These are phyloP conservation scores for Poecilia picta DNA, from an alignment of 2,797 vertebrate genomes.

Conservation along the genomic window DNA sequence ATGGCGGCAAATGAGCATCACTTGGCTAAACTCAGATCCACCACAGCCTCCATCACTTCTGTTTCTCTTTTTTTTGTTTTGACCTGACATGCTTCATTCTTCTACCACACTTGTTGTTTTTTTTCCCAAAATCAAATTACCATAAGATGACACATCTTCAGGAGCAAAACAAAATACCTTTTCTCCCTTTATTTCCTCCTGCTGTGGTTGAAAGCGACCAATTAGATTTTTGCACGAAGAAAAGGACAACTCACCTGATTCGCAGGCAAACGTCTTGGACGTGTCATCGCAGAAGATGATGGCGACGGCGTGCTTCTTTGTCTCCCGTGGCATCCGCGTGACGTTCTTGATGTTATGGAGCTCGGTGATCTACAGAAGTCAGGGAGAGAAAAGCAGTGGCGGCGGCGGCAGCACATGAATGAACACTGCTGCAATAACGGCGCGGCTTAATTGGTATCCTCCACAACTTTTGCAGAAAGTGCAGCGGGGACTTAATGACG, in stretches of 20 bases:
- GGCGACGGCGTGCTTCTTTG: slow-evolving; percentile 97
- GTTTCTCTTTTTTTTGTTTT: slow-evolving; percentile 39
- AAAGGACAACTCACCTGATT: slow-evolving; percentile 89
- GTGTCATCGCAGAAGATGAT: slow-evolving; percentile 98
- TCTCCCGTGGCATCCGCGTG: slow-evolving; percentile 96
- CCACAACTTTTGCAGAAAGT: slow-evolving; percentile 48
- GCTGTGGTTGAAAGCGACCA: slow-evolving; percentile 5
- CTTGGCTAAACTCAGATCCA: slow-evolving; percentile 56
- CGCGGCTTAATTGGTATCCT: slow-evolving; percentile 53
- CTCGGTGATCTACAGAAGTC: slow-evolving; percentile 92
- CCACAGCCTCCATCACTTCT: slow-evolving; percentile 28
- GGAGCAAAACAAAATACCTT: slow-evolving; percentile 1
- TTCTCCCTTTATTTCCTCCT: background rate
- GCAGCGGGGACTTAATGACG: slow-evolving; percentile 44
- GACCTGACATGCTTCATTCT: slow-evolving; percentile 32
- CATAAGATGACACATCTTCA: background rate
- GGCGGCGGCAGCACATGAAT: slow-evolving; percentile 50
- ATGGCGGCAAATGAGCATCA: slow-evolving; percentile 68
- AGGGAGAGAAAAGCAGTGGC: slow-evolving; percentile 43
- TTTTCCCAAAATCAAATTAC: slow-evolving; percentile 5
- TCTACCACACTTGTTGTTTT: slow-evolving; percentile 34
- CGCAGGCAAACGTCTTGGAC: slow-evolving; percentile 98
- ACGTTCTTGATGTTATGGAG: slow-evolving; percentile 98
- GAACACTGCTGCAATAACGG: slow-evolving; percentile 43
- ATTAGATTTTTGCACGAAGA: slow-evolving; percentile 21